Base-by-base conservation (phyloP, 1,140 invertebrate genomes). In the Drosophila simulans region DNA sequence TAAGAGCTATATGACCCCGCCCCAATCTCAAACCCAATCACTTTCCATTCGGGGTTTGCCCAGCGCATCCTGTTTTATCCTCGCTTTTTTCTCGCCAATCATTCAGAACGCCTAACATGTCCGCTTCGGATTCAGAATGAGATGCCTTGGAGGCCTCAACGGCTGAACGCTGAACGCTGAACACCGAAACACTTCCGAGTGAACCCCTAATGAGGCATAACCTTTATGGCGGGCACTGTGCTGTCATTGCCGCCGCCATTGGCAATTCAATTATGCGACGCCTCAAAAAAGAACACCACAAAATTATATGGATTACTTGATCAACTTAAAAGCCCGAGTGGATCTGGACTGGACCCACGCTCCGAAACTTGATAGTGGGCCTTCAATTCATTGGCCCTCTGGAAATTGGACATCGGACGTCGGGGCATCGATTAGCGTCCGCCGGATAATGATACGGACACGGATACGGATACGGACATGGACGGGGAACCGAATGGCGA, bases 381-480 rank as follows among this genome's bases (percentile, higher is more conserved):
- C 20, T 39, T 25, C 7, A 22, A 31, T 39, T 31, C 31, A 52
- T 52, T 52, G 55, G 39, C 42, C 27, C 37, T 53, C 15, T 34
- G 56, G 40, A 31, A 25, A 57, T 78, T 56, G 51, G 60, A 20
- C 42, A 45, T 12, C 10, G 57, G 31, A 10, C 31, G 3, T 8
- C 31, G 31, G 42, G 42, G 64, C 69, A 72, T 82, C 83, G 83
- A 86, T 86, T 83, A 83, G 80, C 54, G 57, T 43, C 51, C 34
- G 52, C 34, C 51, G 25, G 46, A 34, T 48, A 49, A 56, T 25
- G 52, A 70, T 48, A 57, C 46, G 66, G 62, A 31, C 48, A 25
- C 17, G 63, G 59, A 51, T 52, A 31, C 27, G 27, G 52, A 70
- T 48, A 57, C 46, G 66, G 62, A 31, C 48, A 25, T 13, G 66